phyloP scores from a whole-genome alignment of 1,140 invertebrate genomes.

The Euura saliciscinereae region DNA sequence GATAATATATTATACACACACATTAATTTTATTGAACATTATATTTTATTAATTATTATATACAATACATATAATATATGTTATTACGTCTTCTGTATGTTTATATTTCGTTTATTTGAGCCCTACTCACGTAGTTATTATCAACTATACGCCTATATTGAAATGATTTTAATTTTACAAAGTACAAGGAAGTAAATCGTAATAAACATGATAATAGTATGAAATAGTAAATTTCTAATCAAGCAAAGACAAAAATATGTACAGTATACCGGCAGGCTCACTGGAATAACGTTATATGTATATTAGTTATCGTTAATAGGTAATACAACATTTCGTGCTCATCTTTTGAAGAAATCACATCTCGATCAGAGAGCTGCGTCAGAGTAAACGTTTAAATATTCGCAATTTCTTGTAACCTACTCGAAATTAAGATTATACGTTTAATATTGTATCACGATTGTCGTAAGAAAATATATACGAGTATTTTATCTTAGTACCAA shows the following conservation, averaged over 20 bases:
- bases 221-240: not conserved
- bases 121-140: not conserved
- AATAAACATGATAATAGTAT: not conserved
- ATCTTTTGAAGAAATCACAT: too few species aligned
- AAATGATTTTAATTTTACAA: not conserved
- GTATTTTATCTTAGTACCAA: not conserved
- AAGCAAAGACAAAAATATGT: not conserved
- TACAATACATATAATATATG: constrained; percentile 56
- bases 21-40: constrained; percentile 54
- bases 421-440: not conserved
- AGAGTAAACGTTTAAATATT: too few species aligned
- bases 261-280: not conserved
- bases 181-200: not conserved
- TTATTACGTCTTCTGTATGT: constrained; percentile 45
- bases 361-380: too few species aligned
- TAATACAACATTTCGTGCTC: too few species aligned
- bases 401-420: not conserved
- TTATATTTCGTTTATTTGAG: not conserved
- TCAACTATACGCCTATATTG: not conserved
- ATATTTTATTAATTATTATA: constrained; percentile 57
- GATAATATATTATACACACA: constrained; percentile 53
- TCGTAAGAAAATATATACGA: constrained; percentile 7
- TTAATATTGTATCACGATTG: constrained; percentile 5
- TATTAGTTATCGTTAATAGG: too few species aligned
- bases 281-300: not conserved